phyloP scores from a whole-genome alignment of 2,113 vertebrate species.

The Xenus cinereus region DNA sequence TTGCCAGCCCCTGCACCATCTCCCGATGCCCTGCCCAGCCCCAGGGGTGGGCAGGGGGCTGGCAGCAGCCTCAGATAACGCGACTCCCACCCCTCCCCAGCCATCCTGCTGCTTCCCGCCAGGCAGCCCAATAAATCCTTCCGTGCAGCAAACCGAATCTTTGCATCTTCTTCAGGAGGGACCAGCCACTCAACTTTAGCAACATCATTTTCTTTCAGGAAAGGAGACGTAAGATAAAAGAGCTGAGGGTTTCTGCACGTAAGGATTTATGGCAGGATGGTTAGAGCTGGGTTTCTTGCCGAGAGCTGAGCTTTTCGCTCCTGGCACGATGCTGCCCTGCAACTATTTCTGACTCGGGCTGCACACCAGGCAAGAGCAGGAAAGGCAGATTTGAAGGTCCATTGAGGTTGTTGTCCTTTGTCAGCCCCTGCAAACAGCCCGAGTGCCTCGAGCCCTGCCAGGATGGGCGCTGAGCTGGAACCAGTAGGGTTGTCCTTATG shows the following conservation, averaged over 20 bases:
- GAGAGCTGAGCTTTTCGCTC: background rate
- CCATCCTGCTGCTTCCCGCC: background rate
- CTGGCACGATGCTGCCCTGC: background rate
- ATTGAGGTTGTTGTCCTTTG: background rate
- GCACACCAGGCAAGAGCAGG: background rate
- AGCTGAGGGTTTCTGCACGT: background rate
- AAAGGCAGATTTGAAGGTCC: background rate
- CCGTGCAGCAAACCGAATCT: background rate
- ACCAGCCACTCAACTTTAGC: background rate
- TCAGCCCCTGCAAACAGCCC: background rate
- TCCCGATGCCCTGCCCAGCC: background rate
- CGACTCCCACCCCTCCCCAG: background rate
- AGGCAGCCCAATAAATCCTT: background rate
- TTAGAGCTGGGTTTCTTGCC: background rate
- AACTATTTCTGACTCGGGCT: background rate
- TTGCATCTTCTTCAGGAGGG: background rate
- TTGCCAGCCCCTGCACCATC: background rate
- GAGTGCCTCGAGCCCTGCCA: background rate
- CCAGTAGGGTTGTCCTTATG: background rate
- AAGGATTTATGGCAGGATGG: background rate
- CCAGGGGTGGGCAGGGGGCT: background rate
- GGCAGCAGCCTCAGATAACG: background rate
- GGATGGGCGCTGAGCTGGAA: background rate
- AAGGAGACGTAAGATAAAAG: background rate
- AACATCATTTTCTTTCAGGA: background rate